Conservation (phyloP, 92 coral and sea anemone genomes). For the Epizoanthus illoricatus region DNA sequence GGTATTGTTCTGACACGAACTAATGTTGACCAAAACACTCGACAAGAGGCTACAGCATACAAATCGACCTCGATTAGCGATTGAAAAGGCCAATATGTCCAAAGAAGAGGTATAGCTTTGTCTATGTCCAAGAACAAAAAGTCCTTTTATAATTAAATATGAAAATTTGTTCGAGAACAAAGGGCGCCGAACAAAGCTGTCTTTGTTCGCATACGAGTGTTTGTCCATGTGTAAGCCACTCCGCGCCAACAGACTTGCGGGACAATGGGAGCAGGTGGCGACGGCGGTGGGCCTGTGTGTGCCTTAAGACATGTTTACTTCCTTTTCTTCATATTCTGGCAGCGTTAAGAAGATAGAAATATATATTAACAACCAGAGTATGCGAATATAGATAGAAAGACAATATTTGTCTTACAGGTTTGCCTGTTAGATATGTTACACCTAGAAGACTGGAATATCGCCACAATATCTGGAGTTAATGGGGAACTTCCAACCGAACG, state of each 20-base stretch:
- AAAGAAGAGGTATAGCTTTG: conserved; percentile 24
- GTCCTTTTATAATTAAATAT: conserved; percentile 34
- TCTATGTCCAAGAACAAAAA: conserved; percentile 15
- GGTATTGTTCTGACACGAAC: conserved; percentile 1
- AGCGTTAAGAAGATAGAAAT: conserved; percentile 5
- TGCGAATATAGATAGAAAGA: background rate
- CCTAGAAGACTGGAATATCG: background rate
- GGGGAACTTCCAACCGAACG: conserved; percentile 18
- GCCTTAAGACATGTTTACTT: conserved; percentile 15
- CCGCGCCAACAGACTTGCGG: conserved; percentile 7
- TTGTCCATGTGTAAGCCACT: conserved; percentile 40
- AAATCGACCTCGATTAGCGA: conserved; percentile 10
- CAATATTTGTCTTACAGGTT: too few species aligned
- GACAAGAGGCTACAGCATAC: conserved; percentile 2
- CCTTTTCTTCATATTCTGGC: conserved; percentile 23
- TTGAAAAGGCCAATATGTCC: conserved; percentile 16
- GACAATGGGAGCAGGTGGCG: conserved; percentile 40
- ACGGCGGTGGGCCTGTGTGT: background rate
- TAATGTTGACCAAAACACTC: background rate
- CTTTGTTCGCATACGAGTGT: conserved; percentile 34
- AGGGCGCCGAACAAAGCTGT: conserved; percentile 26
- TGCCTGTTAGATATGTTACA: too few species aligned
- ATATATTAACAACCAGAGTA: background rate
- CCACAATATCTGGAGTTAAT: background rate
- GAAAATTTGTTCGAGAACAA: conserved; percentile 30